Conservation (phyloP, 2,797 vertebrate genomes). For the Fundulus diaphanus region DNA sequence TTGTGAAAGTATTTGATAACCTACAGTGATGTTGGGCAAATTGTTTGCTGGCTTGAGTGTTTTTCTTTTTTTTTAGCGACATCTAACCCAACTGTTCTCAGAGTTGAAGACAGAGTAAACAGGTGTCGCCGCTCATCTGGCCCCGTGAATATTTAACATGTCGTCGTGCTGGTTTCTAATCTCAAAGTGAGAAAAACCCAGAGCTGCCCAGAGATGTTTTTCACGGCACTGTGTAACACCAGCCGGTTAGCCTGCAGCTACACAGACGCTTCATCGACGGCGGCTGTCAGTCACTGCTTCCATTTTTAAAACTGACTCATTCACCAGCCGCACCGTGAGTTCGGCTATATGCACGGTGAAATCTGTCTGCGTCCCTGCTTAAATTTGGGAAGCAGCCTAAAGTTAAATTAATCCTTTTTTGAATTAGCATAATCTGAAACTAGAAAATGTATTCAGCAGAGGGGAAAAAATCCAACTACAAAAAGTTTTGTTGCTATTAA, state of each 20-base stretch:
- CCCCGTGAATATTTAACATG: constrained; percentile 42
- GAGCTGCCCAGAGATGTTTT: constrained; percentile 35
- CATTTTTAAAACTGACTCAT: constrained; percentile 23
- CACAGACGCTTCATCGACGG: constrained; percentile 16
- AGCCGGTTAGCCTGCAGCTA: constrained; percentile 27
- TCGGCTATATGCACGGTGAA: neutral
- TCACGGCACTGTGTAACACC: constrained; percentile 24
- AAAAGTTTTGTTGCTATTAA: too few relatives aligned
- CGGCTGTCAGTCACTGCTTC: constrained; percentile 20
- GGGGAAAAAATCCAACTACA: neutral
- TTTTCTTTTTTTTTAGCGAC: constrained; percentile 8
- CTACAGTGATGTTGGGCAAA: constrained; percentile 24
- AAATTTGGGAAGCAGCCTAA: neutral
- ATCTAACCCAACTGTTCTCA: constrained; percentile 18
- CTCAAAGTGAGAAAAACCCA: constrained; percentile 25
- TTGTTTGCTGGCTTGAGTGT: constrained; percentile 8
- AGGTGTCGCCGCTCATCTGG: constrained; percentile 22
- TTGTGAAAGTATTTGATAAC: constrained; percentile 18
- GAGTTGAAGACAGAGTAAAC: constrained; percentile 11
- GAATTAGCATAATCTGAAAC: neutral
- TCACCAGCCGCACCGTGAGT: constrained; percentile 5
- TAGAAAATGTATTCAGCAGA: neutral
- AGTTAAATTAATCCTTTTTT: neutral
- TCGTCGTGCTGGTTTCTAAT: constrained; percentile 32
- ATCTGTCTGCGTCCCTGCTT: neutral